Base-by-base conservation (phyloP, 2,113 vertebrate species). In the Ceyx margarethae region DNA sequence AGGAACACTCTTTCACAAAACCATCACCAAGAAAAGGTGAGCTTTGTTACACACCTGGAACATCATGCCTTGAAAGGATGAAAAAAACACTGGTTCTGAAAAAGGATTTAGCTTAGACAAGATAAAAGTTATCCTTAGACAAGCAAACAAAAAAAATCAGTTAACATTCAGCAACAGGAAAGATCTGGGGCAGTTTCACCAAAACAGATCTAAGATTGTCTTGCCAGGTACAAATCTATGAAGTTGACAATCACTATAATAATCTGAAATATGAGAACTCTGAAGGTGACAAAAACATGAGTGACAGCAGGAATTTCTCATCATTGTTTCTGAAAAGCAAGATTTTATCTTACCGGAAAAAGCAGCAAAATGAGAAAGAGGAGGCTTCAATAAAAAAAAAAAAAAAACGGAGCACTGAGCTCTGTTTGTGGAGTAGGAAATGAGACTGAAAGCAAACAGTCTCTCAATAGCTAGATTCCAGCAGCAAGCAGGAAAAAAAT, bases 291-390 rank as follows among this genome's bases (percentile, higher is more conserved):
- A 93, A 91, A 85, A 93, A 42, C 73, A 61, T 37, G 21, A 35
- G 42, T 42, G 71, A 94, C 81, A 87, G 81, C 71, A 84, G 89
- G 92, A 95, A 95, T 92, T 90, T 84, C 90, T 85, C 19, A 0
- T 81, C 67, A 78, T 42, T 87, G 81, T 74, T 71, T 88, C 42
- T 45, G 64, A 92, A 91, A 89, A 60, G 53, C 26, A 57, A 91
- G 91, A 91, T 85, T 75, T 92, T 87, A 89, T 95, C 94, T 92
- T 56, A 62, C 64, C 2, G 4, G 83, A 83, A 87, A 89, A 85
- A 87, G 21, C 51, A 89, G 74, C 72, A 71, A 77, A 74, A 89
- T 17, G 75, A 93, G 89, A 92, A 69, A 42, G 71, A 90, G 64
- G 85, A 90, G 64, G 81, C 35, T 77, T 46, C 33, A 87, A 84